Evolutionary conservation across 2,113 vertebrate species (phyloP).

Genomic region (Kryptolebias marmoratus): DNA sequence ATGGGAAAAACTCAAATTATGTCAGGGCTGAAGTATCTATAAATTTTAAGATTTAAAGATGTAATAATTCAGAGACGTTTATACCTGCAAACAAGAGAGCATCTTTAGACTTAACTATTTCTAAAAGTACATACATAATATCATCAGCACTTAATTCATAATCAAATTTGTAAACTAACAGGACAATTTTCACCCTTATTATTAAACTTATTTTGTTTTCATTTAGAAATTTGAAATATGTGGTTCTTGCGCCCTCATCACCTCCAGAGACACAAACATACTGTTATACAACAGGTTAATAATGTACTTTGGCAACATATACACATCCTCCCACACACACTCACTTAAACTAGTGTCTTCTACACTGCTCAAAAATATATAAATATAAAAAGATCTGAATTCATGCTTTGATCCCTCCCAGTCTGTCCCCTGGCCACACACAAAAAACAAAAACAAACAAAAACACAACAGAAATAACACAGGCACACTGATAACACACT

Average conservation of each 20-base stretch:
- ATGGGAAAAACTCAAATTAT: too few relatives aligned
- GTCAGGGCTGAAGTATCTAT: too few relatives aligned
- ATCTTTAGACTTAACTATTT: too few relatives aligned
- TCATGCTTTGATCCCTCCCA: neutral
- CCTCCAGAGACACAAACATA: constrained; percentile 16
- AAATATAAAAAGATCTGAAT: neutral
- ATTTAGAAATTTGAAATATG: neutral
- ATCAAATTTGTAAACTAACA: too few relatives aligned
- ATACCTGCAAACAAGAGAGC: too few relatives aligned
- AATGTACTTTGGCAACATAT: constrained; percentile 9
- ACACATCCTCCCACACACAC: constrained; percentile 26
- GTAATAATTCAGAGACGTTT: too few relatives aligned
- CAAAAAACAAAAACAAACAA: neutral
- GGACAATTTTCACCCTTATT: too few relatives aligned
- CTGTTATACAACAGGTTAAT: constrained; percentile 47
- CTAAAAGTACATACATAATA: too few relatives aligned
- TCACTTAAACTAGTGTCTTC: neutral
- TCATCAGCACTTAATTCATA: too few relatives aligned
- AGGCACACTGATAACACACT: neutral
- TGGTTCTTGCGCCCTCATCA: neutral
- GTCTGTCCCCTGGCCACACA: neutral
- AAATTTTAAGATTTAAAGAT: too few relatives aligned
- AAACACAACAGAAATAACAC: neutral
- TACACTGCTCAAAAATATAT: neutral
- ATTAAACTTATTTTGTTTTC: too few relatives aligned